Evolutionary conservation across 2,888 invertebrate genomes (phyloP), one percentile per base, ranked within the genome.

Genomic region (Morpho deidamia): DNA sequence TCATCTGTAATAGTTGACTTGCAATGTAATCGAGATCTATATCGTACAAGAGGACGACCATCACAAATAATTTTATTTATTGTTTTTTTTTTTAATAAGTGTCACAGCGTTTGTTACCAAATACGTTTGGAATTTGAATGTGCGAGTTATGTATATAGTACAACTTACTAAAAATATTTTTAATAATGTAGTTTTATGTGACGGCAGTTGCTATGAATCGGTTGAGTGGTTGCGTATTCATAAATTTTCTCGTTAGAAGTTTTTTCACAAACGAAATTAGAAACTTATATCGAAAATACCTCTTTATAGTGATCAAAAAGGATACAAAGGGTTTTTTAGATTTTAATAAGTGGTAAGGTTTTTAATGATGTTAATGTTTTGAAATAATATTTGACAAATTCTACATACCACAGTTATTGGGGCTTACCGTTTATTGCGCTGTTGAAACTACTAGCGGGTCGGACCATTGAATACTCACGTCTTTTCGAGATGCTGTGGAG

Each of bases 291-390:
- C 86, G 72, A 77, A 85, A 86, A 87, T 88, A 88, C 88, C 88
- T 88, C 88, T 83, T 75, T 71, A 77, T 77, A 83, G 86, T 88
- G 87, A 88, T 86, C 78, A 78, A 83, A 84, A 58, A 49, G 82
- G 82, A 82, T 74, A 76, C 76, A 75, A 84, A 85, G 83, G 87
- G 85, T 84, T 83, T 69, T 37, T 81, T 83, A 82, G 79, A 81
- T 80, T 76, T 78, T 77, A 67, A 59, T 72, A 74, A 76, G 75
- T 76, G 83, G 83, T 86, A 86, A 81, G 83, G 51, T 82, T 83
- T 83, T 81, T 81, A 84, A 78, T 73, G 62, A 83, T 84, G 86
- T 87, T 88, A 64, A 87, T 74, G 83, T 81, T 81, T 78, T 76
- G 67, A 74, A 76, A 41, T 74, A 68, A 74, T 68, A 72, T 80